Evolutionary conservation across 2,113 vertebrate genomes (phyloP).

Genomic region (Globicephala melas): DNA sequence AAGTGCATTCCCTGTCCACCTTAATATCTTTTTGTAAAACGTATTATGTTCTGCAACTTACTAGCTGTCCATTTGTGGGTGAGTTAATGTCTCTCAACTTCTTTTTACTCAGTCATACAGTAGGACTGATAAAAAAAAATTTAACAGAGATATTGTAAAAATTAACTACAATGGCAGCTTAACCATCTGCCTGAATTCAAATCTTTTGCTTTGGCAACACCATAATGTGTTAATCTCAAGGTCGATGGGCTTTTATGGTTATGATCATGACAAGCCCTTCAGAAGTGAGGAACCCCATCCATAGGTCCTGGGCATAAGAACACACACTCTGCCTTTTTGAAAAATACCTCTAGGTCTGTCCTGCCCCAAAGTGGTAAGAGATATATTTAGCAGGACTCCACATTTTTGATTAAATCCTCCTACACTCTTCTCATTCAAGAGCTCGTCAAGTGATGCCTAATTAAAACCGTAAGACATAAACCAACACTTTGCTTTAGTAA

Average conservation of each 20-base stretch:
- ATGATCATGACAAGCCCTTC: not conserved
- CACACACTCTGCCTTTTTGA: not conserved
- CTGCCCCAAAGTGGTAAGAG: not conserved
- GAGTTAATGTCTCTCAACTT: not conserved
- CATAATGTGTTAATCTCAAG: not conserved
- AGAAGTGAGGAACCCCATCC: not conserved
- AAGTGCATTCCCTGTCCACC: not conserved
- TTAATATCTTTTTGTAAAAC: not conserved
- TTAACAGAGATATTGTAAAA: not conserved
- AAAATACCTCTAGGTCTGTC: not conserved
- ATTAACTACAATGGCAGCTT: not conserved
- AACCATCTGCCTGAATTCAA: not conserved
- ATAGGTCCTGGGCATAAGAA: not conserved
- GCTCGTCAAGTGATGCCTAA: not conserved
- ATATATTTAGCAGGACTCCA: not conserved
- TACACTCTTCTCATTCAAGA: not conserved
- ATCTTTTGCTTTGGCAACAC: not conserved
- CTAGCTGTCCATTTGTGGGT: not conserved
- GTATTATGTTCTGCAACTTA: not conserved
- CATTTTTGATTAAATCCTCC: not conserved
- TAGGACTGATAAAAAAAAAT: not conserved
- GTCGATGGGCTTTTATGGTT: not conserved
- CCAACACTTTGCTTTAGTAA: not conserved
- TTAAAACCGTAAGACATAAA: not conserved
- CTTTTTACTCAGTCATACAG: not conserved